These are phyloP conservation scores for Aeoliscus strigatus DNA, from an alignment of 2,797 vertebrate species.

Conservation along the genomic window DNA sequence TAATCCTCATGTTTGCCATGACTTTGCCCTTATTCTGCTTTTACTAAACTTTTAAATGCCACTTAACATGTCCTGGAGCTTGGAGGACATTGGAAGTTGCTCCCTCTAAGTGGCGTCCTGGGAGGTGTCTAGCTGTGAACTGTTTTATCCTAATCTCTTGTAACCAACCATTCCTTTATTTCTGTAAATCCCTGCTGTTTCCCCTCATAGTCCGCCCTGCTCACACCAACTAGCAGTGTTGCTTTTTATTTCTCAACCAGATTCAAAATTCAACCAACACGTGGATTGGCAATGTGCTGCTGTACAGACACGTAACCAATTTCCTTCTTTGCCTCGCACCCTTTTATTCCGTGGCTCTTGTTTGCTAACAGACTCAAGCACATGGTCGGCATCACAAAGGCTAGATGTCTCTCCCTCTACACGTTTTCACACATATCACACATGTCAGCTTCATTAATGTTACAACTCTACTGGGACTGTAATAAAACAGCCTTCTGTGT, in stretches of 20 bases:
- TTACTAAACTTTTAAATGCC: conserved; percentile 13
- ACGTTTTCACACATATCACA: conserved; percentile 1
- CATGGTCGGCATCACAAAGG: neutral
- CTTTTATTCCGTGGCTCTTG: conserved; percentile 3
- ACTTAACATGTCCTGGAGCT: conserved; percentile 17
- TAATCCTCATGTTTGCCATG: too few relatives aligned
- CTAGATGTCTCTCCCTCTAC: neutral
- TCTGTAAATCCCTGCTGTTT: conserved; percentile 7
- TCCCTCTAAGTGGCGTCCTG: conserved; percentile 26
- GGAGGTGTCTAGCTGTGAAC: conserved; percentile 16
- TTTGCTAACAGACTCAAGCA: neutral
- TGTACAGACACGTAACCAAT: conserved; percentile 1
- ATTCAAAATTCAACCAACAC: conserved; percentile 24
- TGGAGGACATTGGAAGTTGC: conserved; percentile 9
- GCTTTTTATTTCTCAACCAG: neutral
- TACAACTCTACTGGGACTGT: too few relatives aligned
- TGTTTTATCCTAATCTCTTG: conserved; percentile 18
- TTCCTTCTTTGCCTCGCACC: neutral
- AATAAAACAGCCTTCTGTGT: too few relatives aligned
- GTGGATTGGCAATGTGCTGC: conserved; percentile 38
- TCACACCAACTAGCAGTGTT: neutral
- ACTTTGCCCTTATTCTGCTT: too few relatives aligned
- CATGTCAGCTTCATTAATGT: too few relatives aligned
- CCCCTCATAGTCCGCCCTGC: neutral
- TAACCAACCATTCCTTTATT: conserved; percentile 2